Evolutionary conservation across 2,113 vertebrate species (phyloP).

Genomic region (Edolisoma coerulescens): DNA sequence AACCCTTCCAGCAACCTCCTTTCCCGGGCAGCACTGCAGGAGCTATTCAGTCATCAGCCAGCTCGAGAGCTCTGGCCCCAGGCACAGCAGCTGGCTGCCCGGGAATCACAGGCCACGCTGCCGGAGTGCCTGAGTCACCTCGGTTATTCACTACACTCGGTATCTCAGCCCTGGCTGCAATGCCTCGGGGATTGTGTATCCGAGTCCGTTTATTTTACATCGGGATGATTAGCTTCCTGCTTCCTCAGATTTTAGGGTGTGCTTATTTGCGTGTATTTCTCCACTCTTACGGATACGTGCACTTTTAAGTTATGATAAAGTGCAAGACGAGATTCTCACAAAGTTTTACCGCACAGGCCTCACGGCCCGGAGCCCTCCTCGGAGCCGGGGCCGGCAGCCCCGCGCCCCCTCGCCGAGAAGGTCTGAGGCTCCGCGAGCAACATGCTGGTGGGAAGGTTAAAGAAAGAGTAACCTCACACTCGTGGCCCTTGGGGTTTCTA

Average conservation of each 20-base stretch:
- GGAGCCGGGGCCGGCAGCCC: not conserved
- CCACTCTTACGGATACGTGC: not conserved
- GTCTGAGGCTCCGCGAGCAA: accelerated
- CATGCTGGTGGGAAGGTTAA: not conserved
- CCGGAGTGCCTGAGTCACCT: not conserved
- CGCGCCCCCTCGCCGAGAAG: no score
- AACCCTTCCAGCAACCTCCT: not conserved
- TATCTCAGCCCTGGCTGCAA: not conserved
- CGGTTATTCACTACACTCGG: not conserved
- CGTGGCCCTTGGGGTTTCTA: not conserved
- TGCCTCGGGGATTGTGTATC: not conserved
- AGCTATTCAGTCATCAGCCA: not conserved
- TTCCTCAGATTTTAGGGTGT: not conserved
- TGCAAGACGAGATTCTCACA: not conserved
- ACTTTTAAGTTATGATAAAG: not conserved
- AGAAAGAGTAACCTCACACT: not conserved
- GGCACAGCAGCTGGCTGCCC: accelerated
- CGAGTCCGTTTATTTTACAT: not conserved
- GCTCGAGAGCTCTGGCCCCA: not conserved
- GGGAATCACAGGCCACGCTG: not conserved
- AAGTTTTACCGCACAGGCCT: not conserved
- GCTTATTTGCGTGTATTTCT: not conserved
- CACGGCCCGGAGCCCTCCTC: accelerated
- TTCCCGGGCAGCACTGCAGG: not conserved
- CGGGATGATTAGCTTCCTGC: not conserved